Evolutionary conservation across 1,140 invertebrate genomes (phyloP).

Genomic region (Philaenus spumarius): DNA sequence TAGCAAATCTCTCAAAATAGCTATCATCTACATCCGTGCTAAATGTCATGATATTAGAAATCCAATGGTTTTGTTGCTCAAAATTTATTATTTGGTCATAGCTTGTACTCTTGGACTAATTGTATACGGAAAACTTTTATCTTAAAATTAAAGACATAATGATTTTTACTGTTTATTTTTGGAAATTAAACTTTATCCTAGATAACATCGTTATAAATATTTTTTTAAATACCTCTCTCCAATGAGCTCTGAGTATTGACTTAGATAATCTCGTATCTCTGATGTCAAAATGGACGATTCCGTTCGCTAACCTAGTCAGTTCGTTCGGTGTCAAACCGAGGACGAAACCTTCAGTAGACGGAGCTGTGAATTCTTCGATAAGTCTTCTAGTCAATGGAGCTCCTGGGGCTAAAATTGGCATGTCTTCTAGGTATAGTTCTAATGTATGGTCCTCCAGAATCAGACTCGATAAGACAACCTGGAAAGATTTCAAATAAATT

Average conservation of each 20-base stretch:
- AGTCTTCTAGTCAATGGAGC: slow-evolving; percentile 53
- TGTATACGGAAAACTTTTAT: too few relatives aligned
- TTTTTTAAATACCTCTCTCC: slow-evolving; percentile 46
- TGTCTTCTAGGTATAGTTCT: slow-evolving; percentile 52
- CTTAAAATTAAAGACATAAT: too few relatives aligned
- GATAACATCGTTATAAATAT: too few relatives aligned
- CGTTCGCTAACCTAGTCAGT: slow-evolving; percentile 49
- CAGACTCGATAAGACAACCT: slow-evolving; percentile 30
- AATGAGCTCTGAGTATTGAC: slow-evolving; percentile 44
- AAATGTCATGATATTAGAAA: too few relatives aligned
- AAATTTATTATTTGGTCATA: too few relatives aligned
- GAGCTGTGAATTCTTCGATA: slow-evolving; percentile 53
- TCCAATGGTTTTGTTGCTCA: too few relatives aligned
- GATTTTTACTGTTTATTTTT: too few relatives aligned
- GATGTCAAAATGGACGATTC: slow-evolving; percentile 50
- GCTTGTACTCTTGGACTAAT: too few relatives aligned
- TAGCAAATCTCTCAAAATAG: too few relatives aligned
- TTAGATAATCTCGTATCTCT: slow-evolving; percentile 42
- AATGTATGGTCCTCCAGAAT: slow-evolving; percentile 13
- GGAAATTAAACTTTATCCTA: too few relatives aligned
- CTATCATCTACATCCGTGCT: too few relatives aligned
- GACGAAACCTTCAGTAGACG: slow-evolving; percentile 53
- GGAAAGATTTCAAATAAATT: too few relatives aligned
- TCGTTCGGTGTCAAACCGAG: slow-evolving; percentile 50
- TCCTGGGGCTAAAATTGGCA: slow-evolving; percentile 53